A percentile compares a stretch with the other conserved stretches of the same genome.
Evolutionary conservation across 2,888 invertebrate genomes (phyloP).

Genomic region (Ichneumoninae sp.): DNA sequence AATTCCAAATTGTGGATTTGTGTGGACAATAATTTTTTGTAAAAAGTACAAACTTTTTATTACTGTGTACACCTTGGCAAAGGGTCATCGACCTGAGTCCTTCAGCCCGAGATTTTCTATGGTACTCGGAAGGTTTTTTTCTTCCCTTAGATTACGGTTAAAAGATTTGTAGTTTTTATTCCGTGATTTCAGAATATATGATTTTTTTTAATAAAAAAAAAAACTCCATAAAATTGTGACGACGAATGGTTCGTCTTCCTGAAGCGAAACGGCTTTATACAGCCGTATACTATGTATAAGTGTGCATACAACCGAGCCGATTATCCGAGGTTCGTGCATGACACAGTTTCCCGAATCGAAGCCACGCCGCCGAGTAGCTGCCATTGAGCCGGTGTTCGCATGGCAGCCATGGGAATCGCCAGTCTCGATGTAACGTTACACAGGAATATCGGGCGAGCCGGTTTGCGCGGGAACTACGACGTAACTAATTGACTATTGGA

Average conservation of each 20-base stretch:
- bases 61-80: too few relatives aligned
- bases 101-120: too few relatives aligned
- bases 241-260: not conserved
- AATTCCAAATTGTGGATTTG: too few relatives aligned
- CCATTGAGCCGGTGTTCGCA: conserved; percentile 14
- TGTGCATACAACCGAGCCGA: conserved; percentile 35
- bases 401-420: conserved; percentile 56
- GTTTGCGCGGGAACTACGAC: conserved; percentile 46
- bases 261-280: not conserved
- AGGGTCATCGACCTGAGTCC: too few relatives aligned
- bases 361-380: conserved; percentile 11
- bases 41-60: too few relatives aligned
- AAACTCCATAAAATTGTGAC: not conserved
- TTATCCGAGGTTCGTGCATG: conserved; percentile 48
- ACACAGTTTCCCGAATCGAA: conserved; percentile 61
- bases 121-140: too few relatives aligned
- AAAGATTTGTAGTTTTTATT: too few relatives aligned
- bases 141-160: too few relatives aligned
- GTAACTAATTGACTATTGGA: conserved; percentile 58
- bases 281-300: conserved; percentile 10
- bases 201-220: not conserved
- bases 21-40: too few relatives aligned
- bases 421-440: conserved; percentile 47
- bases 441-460: conserved; percentile 42
- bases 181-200: too few relatives aligned